Evolutionary conservation across 2,888 invertebrate genomes (phyloP).

Genomic region (Polymixis flavicincta): DNA sequence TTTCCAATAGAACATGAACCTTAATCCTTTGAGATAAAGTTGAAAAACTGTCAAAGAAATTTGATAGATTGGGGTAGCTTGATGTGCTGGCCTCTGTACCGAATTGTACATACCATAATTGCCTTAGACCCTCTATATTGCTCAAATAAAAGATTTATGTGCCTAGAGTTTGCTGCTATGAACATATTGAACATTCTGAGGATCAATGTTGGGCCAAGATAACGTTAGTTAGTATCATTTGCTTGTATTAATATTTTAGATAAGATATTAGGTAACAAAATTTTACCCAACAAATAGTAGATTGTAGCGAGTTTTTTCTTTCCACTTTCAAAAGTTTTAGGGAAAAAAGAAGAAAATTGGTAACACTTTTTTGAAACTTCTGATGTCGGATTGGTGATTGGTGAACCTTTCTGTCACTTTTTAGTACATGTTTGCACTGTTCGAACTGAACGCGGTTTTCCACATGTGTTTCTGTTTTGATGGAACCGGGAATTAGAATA

Average conservation of each 20-base stretch:
- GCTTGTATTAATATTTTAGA: background rate
- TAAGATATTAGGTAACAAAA: background rate
- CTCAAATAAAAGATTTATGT: background rate
- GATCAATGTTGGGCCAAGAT: background rate
- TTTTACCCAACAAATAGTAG: background rate
- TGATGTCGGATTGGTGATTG: background rate
- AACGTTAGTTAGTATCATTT: background rate
- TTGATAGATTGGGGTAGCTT: too few species aligned
- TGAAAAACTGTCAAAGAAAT: too few species aligned
- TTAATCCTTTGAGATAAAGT: too few species aligned
- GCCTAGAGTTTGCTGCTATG: background rate
- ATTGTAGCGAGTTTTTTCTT: background rate
- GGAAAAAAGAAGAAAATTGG: background rate
- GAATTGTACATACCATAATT: too few species aligned
- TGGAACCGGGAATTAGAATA: slow-evolving; percentile 26
- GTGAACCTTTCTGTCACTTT: background rate
- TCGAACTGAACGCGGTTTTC: fast-evolving
- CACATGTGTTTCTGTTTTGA: background rate
- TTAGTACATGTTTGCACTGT: background rate
- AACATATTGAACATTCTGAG: too few species aligned
- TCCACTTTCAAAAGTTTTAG: background rate
- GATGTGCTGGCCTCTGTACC: too few species aligned
- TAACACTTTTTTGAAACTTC: background rate
- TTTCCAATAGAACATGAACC: too few species aligned
- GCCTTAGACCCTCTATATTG: too few species aligned